Conservation (phyloP, 2,888 invertebrate species). For the Synergus itoensis region DNA sequence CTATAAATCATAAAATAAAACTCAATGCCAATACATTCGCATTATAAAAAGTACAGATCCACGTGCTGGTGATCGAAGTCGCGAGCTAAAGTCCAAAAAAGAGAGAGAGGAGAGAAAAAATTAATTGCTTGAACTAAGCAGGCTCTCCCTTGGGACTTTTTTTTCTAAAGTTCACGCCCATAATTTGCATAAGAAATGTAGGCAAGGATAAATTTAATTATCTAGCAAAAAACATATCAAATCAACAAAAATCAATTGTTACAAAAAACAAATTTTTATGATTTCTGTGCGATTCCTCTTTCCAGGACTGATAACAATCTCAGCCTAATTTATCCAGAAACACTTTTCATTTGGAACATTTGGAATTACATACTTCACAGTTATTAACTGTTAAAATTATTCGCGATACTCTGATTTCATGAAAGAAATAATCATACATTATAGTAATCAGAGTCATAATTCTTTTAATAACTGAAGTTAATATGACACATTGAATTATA, state of each 20-base stretch:
- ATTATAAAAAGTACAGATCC: slow-evolving; percentile 28
- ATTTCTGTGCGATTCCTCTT: background rate
- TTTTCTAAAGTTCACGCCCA: background rate
- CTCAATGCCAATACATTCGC: background rate
- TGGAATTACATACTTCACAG: background rate
- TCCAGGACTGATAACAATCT: background rate
- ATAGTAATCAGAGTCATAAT: slow-evolving; percentile 20
- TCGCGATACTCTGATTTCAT: slow-evolving; percentile 22
- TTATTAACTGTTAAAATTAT: background rate
- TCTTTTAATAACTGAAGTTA: slow-evolving; percentile 6
- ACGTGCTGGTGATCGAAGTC: slow-evolving; percentile 30
- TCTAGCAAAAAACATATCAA: background rate
- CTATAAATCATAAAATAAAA: slow-evolving; percentile 29
- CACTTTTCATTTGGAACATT: no score
- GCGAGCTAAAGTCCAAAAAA: background rate
- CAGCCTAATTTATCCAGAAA: background rate
- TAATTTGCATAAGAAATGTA: background rate
- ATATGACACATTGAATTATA: slow-evolving; percentile 8
- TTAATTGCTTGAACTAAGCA: background rate
- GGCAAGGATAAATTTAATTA: background rate
- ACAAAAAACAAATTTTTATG: background rate
- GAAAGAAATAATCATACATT: slow-evolving; percentile 27
- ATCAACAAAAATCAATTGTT: background rate
- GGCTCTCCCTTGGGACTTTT: background rate
- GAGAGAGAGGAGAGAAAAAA: background rate